A percentile compares a stretch with the other conserved stretches of the same genome.
Conservation (phyloP, 1,140 invertebrate genomes). For the Cydia pomonella region DNA sequence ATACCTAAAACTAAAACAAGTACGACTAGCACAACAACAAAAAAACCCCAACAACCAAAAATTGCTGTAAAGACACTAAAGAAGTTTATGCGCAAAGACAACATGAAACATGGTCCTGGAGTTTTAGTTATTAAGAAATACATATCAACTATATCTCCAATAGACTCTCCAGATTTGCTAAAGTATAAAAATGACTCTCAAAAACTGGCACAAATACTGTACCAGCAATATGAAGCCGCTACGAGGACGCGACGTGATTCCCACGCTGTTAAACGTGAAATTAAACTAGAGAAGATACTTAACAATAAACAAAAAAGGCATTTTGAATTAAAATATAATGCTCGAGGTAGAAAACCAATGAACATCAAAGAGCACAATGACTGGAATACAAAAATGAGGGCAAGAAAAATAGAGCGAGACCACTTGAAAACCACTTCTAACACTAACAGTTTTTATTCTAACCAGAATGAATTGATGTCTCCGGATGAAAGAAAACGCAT, state of each 20-base stretch:
- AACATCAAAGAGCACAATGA: constrained; percentile 5
- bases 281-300: neutral
- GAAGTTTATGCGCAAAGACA: constrained; percentile 3
- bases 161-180: neutral
- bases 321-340: neutral
- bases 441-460: neutral
- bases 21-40: constrained; percentile 31
- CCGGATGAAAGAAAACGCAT: neutral
- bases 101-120: neutral
- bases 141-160: constrained; percentile 4
- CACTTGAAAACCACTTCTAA: neutral
- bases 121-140: constrained; percentile 3
- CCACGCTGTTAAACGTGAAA: neutral
- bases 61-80: constrained; percentile 17
- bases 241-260: neutral
- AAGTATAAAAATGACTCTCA: constrained; percentile 13
- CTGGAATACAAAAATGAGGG: neutral
- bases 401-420: neutral
- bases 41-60: neutral
- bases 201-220: constrained; percentile 3
- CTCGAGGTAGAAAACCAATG: constrained; percentile 11
- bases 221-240: constrained; percentile 1
- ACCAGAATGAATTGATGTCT: neutral
- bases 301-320: neutral
- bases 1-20: constrained; percentile 37